These are phyloP conservation scores for Metalampra italica DNA, from an alignment of 2,888 invertebrate species.

Conservation along the genomic window DNA sequence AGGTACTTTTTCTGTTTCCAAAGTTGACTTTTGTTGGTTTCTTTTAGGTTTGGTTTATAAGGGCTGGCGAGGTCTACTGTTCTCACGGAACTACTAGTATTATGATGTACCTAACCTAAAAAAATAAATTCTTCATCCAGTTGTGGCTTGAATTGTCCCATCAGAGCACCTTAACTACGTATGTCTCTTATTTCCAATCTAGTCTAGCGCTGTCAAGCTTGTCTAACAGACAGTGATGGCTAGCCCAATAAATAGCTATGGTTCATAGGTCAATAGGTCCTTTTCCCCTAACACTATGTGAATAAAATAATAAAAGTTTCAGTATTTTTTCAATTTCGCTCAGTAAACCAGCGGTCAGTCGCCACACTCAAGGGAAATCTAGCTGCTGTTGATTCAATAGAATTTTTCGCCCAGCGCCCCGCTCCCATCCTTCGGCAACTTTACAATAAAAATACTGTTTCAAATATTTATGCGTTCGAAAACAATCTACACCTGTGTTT, in stretches of 20 bases:
- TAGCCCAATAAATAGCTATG: too few relatives aligned
- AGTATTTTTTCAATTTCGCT: slow-evolving; percentile 42
- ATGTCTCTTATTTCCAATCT: background rate
- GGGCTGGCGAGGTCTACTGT: too few relatives aligned
- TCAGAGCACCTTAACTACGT: too few relatives aligned
- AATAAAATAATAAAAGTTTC: slow-evolving; percentile 3
- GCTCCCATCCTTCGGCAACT: slow-evolving; percentile 32
- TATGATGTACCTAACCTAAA: too few relatives aligned
- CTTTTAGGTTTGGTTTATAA: too few relatives aligned
- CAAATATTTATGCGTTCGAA: slow-evolving; percentile 20
- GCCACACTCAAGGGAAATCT: slow-evolving; percentile 60
- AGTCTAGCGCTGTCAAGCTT: background rate
- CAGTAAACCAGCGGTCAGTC: slow-evolving; percentile 50
- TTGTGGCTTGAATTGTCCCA: too few relatives aligned
- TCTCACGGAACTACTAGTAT: too few relatives aligned
- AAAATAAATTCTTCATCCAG: too few relatives aligned
- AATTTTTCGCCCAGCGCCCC: slow-evolving; percentile 43
- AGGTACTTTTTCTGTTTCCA: too few relatives aligned
- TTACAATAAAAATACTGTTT: slow-evolving; percentile 45
- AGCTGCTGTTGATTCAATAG: slow-evolving; percentile 55
- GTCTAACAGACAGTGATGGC: background rate
- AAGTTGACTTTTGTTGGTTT: too few relatives aligned
- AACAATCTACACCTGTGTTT: background rate
- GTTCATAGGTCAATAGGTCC: too few relatives aligned
- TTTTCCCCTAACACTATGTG: too few relatives aligned